Conservation (phyloP, 2,797 vertebrate genomes). For the Melanotaenia parkinsoni region DNA sequence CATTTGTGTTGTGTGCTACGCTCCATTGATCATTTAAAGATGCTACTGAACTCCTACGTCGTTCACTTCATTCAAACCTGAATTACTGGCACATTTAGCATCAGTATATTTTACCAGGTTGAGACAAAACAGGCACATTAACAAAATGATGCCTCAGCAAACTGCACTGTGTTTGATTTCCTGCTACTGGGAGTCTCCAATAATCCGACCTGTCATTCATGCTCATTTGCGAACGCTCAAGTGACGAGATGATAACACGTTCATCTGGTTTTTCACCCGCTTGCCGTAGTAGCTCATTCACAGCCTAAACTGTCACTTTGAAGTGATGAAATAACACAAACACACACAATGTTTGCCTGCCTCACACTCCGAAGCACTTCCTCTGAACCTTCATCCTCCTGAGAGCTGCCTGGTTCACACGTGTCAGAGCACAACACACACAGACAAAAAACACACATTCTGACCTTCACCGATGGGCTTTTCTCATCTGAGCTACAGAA, state of each 20-base stretch:
- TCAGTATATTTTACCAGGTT: background rate
- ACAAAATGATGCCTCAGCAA: constrained; percentile 5
- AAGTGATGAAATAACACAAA: constrained; percentile 13
- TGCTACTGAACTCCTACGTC: background rate
- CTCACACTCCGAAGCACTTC: constrained; percentile 8
- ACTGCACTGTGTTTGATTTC: constrained; percentile 18
- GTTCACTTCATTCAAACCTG: constrained; percentile 5
- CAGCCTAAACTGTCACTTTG: background rate
- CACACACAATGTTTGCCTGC: background rate
- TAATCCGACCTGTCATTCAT: constrained; percentile 14
- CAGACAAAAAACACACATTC: background rate
- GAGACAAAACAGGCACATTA: background rate
- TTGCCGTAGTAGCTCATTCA: background rate
- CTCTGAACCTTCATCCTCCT: constrained; percentile 10
- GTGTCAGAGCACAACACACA: background rate
- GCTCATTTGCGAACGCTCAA: background rate
- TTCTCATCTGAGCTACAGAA: constrained; percentile 55
- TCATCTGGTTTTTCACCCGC: background rate
- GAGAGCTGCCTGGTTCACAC: constrained; percentile 5
- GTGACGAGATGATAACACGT: background rate
- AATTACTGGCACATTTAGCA: background rate
- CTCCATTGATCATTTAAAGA: constrained; percentile 10
- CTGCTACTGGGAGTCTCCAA: constrained; percentile 13
- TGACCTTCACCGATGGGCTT: constrained; percentile 33
- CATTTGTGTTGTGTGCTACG: background rate